These are phyloP conservation scores for Notamacropus eugenii DNA, from an alignment of 2,797 vertebrate species.

Conservation along the genomic window DNA sequence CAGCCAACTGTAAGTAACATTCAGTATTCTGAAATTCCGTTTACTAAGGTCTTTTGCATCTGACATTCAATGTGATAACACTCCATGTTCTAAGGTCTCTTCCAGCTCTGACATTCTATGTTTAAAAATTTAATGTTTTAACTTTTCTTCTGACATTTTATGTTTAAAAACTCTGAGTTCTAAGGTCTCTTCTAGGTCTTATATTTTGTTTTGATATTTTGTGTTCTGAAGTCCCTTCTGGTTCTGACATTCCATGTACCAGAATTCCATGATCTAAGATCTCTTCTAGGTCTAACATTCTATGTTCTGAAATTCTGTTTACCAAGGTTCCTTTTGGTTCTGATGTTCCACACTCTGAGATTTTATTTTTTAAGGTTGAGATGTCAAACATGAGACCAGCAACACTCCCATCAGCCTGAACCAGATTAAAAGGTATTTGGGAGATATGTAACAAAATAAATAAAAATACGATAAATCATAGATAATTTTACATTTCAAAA, in stretches of 20 bases:
- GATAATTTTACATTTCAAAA: neutral
- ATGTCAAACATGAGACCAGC: neutral
- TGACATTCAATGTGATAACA: neutral
- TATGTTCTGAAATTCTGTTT: neutral
- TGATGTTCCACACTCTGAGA: neutral
- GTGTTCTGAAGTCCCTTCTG: neutral
- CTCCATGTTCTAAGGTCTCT: neutral
- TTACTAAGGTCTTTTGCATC: neutral
- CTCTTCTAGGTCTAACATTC: neutral
- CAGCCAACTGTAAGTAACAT: neutral
- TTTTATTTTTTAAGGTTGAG: neutral
- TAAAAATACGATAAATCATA: neutral
- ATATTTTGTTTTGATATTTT: neutral
- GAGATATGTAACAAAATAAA: neutral
- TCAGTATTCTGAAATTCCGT: neutral
- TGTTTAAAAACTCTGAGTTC: neutral
- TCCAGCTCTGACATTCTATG: neutral
- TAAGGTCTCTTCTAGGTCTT: neutral
- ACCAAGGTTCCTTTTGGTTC: neutral
- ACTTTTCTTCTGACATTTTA: neutral
- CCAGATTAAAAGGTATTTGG: neutral
- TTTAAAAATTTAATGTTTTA: neutral
- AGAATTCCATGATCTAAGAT: neutral
- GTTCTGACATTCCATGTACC: neutral
- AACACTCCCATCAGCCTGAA: neutral